Base-by-base conservation (phyloP, 2,113 vertebrate species). In the Pelvicachromis taeniatus region DNA sequence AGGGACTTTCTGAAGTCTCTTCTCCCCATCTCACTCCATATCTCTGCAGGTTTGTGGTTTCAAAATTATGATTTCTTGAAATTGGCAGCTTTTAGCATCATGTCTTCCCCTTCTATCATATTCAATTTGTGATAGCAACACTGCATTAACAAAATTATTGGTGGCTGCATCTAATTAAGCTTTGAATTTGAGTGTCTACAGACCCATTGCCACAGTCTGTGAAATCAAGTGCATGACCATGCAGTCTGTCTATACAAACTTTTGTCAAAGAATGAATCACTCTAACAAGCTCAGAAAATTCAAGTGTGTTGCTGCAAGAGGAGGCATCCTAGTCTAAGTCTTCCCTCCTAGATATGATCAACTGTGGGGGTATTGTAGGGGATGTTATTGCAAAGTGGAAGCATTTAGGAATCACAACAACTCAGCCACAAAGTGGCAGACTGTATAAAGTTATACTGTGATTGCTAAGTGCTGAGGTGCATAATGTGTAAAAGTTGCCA, bases 71-170 rank as follows among this genome's bases (percentile, higher is more conserved):
- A 68, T 68, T 68, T 68, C 35, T 23, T 40, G 33, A 68, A 68
- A 23, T 21, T 68, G 12, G 7, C 61, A 21, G 61, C 35, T 68
- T 65, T 40, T 40, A 68, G 35, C 13, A 68, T 68, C 61, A 68
- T 4, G 0, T 23, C 12, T 23, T 42, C 35, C 63, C 63, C n/a
- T 65, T 40, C 33, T 21, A 19, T 65, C 21, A 10, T 40, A 65
- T n/a, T 13, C 0, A 33, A 65, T 65, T 40, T 13, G 4, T 14
- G 19, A 13, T 14, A 14, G 19, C 61, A 38, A 63, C 59, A 63
- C 33, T 63, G n/a, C 4, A n/a, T 63, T 35, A 1, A 38, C 38
- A 19, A 11, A 56, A 31, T 0, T 0, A 11, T 9, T 31, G 26
- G 13, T 56, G 26, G 26, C 56, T 17, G 29, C 33, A 12, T 38